These are phyloP conservation scores for Sebastes schlegelii DNA, from an alignment of 2,113 vertebrate species.

Conservation along the genomic window DNA sequence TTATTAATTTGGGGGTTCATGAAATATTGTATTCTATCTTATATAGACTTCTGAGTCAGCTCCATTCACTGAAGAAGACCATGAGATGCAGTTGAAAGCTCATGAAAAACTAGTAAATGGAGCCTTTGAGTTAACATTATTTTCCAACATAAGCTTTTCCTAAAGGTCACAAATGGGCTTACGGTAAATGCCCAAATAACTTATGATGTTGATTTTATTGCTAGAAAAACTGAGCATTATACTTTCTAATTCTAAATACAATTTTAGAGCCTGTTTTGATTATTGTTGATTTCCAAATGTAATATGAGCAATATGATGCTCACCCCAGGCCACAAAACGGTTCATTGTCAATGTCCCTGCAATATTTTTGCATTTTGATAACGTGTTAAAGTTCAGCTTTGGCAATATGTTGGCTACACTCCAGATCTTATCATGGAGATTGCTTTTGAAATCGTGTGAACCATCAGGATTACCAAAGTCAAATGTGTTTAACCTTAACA, in stretches of 20 bases:
- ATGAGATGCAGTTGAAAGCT: slow-evolving; percentile 11
- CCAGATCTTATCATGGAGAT: background rate
- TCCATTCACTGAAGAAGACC: background rate
- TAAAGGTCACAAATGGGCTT: background rate
- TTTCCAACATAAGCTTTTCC: background rate
- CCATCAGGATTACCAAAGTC: background rate
- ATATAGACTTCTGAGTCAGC: background rate
- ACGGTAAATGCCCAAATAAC: background rate
- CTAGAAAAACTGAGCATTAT: no score
- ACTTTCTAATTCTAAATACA: background rate
- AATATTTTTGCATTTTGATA: background rate
- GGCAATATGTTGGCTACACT: background rate
- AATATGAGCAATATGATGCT: background rate
- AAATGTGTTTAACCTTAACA: background rate
- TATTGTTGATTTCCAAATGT: background rate
- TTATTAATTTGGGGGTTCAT: slow-evolving; percentile 25
- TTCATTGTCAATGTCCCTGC: background rate
- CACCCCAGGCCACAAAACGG: background rate
- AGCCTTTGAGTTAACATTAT: background rate
- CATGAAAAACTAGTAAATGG: background rate
- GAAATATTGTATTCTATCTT: background rate
- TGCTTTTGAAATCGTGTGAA: background rate
- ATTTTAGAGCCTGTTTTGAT: background rate
- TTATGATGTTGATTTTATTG: background rate
- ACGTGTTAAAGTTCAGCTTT: background rate